Conservation (phyloP, 1,140 invertebrate species). For the Drosophila santomea region DNA sequence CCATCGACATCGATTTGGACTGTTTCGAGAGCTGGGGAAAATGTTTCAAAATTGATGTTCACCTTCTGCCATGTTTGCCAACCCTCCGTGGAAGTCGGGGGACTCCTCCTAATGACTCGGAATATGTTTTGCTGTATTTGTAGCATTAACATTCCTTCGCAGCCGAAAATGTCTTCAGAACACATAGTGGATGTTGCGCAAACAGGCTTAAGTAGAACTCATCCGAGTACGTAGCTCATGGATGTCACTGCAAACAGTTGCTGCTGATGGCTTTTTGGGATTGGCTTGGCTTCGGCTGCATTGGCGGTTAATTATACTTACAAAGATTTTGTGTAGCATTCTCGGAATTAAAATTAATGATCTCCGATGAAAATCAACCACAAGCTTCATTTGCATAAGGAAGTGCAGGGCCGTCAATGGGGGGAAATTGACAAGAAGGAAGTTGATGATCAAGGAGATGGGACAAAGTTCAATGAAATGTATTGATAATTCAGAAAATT, state of each 20-base stretch:
- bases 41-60: constrained; percentile 79
- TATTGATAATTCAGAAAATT: neutral
- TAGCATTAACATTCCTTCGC: constrained; percentile 76
- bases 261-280: constrained; percentile 15
- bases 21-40: constrained; percentile 56
- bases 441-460: constrained; percentile 10
- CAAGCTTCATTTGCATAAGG: constrained; percentile 45
- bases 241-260: constrained; percentile 30
- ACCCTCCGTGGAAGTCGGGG: constrained; percentile 2
- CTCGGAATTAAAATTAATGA: constrained; percentile 65
- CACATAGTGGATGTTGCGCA: constrained; percentile 46
- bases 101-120: constrained; percentile 59
- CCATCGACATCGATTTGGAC: constrained; percentile 66
- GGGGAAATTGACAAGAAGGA: constrained; percentile 21
- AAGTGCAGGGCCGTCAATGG: constrained; percentile 44
- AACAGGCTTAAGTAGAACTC: constrained; percentile 62
- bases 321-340: constrained; percentile 35
- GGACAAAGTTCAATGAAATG: neutral
- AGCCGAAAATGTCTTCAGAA: constrained; percentile 41
- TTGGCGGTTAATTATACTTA: constrained; percentile 42
- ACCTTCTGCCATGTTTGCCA: constrained; percentile 61
- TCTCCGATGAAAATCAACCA: constrained; percentile 14
- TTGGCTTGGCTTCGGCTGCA: constrained; percentile 18
- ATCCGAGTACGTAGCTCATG: constrained; percentile 17
- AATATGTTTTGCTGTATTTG: constrained; percentile 65